Evolutionary conservation across 2,113 vertebrate genomes (phyloP), one percentile per base, ranked within the genome.

Genomic region (Saguinus imperator): DNA sequence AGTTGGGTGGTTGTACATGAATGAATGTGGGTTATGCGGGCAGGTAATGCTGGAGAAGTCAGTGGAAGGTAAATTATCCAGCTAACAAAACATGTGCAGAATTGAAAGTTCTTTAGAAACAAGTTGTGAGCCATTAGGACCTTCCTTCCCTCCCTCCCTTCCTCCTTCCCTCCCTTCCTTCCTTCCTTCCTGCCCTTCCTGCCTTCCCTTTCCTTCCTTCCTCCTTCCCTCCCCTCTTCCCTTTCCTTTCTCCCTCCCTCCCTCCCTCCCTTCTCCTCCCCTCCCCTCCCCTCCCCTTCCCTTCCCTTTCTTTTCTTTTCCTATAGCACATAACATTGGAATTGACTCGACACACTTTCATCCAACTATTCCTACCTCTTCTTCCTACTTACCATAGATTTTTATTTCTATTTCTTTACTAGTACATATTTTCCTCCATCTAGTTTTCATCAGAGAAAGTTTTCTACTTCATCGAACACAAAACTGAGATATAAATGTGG

Each of bases 141-240:
- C 5, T 20, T 48, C 12, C 20, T 2, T 55, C 29, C 14, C 0
- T 52, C 10, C 20, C n/a, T 2, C 5, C 1, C n/a, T 14, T 6
- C 29, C 37, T 68, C 14, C 18, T 11, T 3, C 3, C 29, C 29
- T 52, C 8, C 40, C 5, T 21, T 32, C 14, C 52, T n/a, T 2
- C 29, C 5, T 29, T 3, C 10, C 17, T 40, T 12, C 25, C 13
- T 72, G 43, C 1, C 75, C 13, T 89, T 14, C 43, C 11, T 57
- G 10, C 27, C 45, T 23, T 20, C 5, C n/a, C 37, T 20, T 25
- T 10, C 48, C 6, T 79, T 27, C 79, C 17, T 35, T 45, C 25
- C 6, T 29, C 40, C 21, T 13, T 1, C 40, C 9, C 13, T 3
- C 5, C 3, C 27, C 5, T 9, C 48, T 21, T 68, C 27, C 17